Base-by-base conservation (phyloP, 2,888 invertebrate species). In the Nomada flava region DNA sequence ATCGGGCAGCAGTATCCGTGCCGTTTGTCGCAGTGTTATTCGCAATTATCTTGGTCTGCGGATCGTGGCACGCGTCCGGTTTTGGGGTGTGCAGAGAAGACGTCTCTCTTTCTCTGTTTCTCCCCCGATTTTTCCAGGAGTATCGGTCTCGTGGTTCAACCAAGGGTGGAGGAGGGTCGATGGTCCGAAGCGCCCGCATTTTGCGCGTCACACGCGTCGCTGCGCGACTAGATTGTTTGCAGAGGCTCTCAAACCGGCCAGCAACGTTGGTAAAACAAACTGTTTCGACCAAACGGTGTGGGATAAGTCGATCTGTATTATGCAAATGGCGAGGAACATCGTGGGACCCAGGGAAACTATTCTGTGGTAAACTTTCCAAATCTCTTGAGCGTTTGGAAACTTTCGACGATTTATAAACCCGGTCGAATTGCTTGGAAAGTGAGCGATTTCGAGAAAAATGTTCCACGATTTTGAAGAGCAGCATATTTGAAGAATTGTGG, bases 121-220 rank as follows among this genome's bases (percentile, higher is more conserved):
- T 36, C 69, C 79, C 83, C 85, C 63, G 52, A 82, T 79, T 81
- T 83, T 83, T 76, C 78, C 80, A 64, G 84, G 80, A 84, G 81
- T 82, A 82, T 81, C 84, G 83, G 80, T 85, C 83, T 78, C 55
- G 85, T 67, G 76, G 70, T 72, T 50, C 77, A 76, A 60, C 76
- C 72, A 76, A 86, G 88, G 88, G 89, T 88, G 87, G 90, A 89
- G 86, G 89, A 90, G 91, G 92, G 90, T 92, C 91, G 93, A 92
- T 91, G 92, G 90, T 92, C 93, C 91, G 91, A 83, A 90, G 91
- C 90, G 89, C 93, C 93, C 93, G 93, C 93, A 93, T 93, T 93
- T 93, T 93, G 93, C 93, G 91, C 92, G 93, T 93, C 93, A 93
- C 89, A 93, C 93, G 93, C 93, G 92, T 93, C 93, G 93, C 92